Percentiles rank a stretch among this genome's conserved stretches.
Conservation (phyloP, 2,797 vertebrate genomes). For the Lepilemur ruficaudatus region DNA sequence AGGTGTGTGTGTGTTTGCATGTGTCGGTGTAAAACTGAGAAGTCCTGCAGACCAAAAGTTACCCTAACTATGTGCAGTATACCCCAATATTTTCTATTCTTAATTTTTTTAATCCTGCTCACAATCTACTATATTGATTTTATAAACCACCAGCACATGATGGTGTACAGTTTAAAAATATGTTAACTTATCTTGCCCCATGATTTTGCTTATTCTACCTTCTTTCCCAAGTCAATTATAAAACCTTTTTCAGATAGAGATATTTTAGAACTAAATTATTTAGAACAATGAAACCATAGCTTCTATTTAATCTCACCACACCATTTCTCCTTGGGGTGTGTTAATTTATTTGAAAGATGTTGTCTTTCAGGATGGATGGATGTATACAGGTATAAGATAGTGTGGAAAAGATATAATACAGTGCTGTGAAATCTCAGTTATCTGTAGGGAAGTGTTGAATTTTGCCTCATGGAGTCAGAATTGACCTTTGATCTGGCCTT, state of each 20-base stretch:
- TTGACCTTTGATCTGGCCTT: neutral
- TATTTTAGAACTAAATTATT: neutral
- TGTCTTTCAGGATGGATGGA: neutral
- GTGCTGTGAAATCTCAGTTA: neutral
- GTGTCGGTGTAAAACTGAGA: neutral
- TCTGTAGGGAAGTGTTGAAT: neutral
- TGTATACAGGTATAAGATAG: neutral
- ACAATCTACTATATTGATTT: neutral
- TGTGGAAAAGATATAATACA: neutral
- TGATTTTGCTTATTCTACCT: neutral
- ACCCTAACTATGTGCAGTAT: neutral
- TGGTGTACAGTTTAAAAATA: neutral
- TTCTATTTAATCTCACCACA: neutral
- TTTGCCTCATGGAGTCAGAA: neutral
- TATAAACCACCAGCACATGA: neutral
- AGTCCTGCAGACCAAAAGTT: neutral
- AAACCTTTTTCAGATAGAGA: neutral
- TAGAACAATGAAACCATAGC: neutral
- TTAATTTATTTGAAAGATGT: neutral
- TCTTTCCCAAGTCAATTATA: neutral
- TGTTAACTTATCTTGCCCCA: neutral
- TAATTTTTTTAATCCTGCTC: neutral
- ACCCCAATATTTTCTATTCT: neutral
- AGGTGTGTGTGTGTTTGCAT: neutral
- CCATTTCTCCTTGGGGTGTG: neutral